Conservation (phyloP, 2,797 vertebrate species). For the Peromyscus aztecus region DNA sequence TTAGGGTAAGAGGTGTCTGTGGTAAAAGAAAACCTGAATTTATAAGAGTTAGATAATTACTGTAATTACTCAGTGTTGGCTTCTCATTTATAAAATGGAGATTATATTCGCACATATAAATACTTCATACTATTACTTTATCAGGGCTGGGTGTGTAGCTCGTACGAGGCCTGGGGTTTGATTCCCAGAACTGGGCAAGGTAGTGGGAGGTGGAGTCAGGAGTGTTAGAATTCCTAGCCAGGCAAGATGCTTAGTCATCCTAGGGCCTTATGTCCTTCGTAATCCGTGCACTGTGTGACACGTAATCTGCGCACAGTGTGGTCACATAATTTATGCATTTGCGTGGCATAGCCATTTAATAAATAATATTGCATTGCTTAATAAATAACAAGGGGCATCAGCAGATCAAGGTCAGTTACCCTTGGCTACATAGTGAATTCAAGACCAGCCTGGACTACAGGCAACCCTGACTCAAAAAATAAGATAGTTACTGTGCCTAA, state of each 20-base stretch:
- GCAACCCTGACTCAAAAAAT: neutral
- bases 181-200: neutral
- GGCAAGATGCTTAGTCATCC: too few relatives aligned
- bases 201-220: neutral
- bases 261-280: too few relatives aligned
- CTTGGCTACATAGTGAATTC: neutral
- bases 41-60: neutral
- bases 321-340: too few relatives aligned
- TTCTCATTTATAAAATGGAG: neutral
- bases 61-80: neutral
- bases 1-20: neutral
- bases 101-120: neutral
- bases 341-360: too few relatives aligned
- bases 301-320: too few relatives aligned
- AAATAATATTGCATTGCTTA: too few relatives aligned
- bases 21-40: constrained; percentile 13
- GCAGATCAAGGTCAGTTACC: neutral
- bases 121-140: neutral
- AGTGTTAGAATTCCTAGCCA: too few relatives aligned
- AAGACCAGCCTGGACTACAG: neutral
- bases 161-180: neutral
- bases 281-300: too few relatives aligned
- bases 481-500: neutral
- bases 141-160: neutral
- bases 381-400: too few relatives aligned